phyloP scores from a whole-genome alignment of 2,888 invertebrate species.

The Didymodactylos carnosus region DNA sequence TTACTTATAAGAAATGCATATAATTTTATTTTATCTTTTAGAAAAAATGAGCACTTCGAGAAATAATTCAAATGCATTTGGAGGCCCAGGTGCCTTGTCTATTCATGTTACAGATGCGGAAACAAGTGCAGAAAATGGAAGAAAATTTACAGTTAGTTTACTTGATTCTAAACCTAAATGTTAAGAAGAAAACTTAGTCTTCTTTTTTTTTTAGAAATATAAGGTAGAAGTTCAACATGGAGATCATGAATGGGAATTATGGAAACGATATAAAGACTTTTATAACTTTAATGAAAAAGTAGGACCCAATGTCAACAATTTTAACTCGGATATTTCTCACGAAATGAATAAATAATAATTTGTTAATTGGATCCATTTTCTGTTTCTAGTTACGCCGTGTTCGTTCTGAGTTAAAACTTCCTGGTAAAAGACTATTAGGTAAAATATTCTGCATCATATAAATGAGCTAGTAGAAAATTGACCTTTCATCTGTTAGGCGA shows the following conservation, averaged over 20 bases:
- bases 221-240: neutral
- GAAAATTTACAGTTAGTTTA: neutral
- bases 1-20: no score
- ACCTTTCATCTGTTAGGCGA: conserved; percentile 5
- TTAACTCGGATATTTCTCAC: no score
- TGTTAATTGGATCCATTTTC: neutral
- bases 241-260: neutral
- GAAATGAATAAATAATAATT: neutral
- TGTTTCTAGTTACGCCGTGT: neutral
- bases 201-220: no score
- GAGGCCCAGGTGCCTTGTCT: neutral
- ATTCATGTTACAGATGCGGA: neutral
- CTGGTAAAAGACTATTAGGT: no score
- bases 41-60: neutral
- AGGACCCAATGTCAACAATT: no score
- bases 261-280: conserved; percentile 14
- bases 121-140: neutral
- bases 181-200: no score
- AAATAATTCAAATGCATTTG: neutral
- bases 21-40: neutral
- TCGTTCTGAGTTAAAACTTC: neutral
- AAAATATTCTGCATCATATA: no score
- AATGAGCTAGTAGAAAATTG: no score
- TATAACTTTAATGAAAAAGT: conserved; percentile 1
- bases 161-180: no score